Evolutionary conservation across 1,140 invertebrate species (phyloP).

Genomic region (Chironomus striatipennis): DNA sequence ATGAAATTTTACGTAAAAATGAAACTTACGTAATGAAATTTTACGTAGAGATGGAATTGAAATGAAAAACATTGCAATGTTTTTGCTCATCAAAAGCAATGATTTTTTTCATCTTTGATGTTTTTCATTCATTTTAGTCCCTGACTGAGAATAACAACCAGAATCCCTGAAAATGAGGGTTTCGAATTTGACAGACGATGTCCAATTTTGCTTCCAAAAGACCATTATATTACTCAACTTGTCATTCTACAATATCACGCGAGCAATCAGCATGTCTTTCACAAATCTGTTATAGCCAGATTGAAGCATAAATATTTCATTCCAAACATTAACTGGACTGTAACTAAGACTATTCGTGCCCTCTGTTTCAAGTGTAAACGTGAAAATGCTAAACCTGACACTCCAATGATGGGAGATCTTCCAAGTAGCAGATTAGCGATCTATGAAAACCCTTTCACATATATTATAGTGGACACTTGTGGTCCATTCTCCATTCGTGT

Average conservation of each 20-base stretch:
- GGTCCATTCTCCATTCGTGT: slow-evolving; percentile 29
- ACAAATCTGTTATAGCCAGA: background rate
- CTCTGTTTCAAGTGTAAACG: background rate
- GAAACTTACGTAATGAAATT: too few species aligned
- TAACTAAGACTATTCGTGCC: background rate
- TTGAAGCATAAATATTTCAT: background rate
- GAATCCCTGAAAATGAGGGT: background rate
- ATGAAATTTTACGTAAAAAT: too few species aligned
- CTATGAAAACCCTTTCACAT: slow-evolving; percentile 28
- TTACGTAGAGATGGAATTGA: too few species aligned
- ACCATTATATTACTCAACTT: background rate
- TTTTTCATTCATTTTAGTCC: too few species aligned
- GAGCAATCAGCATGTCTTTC: background rate
- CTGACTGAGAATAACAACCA: too few species aligned
- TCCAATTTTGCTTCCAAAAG: background rate
- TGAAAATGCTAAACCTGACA: slow-evolving; percentile 15
- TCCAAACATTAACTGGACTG: background rate
- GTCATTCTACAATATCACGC: background rate
- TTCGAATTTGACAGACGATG: background rate
- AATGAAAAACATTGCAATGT: too few species aligned
- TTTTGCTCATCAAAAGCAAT: too few species aligned
- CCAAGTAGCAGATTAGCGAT: slow-evolving; percentile 19
- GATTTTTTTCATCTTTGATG: too few species aligned
- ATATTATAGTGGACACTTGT: slow-evolving; percentile 30
- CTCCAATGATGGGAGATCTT: slow-evolving; percentile 24